A percentile compares a stretch with the other conserved stretches of the same genome.
These are phyloP conservation scores for Meriones psammophilus DNA, from an alignment of 2,797 vertebrate genomes.

Conservation along the genomic window DNA sequence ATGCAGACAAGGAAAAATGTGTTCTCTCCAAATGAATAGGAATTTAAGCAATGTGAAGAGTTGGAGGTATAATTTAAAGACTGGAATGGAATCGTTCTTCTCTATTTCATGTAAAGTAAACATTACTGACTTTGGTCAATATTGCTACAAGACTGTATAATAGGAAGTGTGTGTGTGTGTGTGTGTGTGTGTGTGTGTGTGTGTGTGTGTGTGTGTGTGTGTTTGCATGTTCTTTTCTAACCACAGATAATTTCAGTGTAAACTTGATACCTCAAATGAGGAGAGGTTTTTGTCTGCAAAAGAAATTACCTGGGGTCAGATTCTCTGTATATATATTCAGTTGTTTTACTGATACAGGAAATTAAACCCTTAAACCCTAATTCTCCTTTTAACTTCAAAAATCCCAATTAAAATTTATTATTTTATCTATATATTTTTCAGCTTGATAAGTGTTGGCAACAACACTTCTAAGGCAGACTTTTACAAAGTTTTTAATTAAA, in stretches of 20 bases:
- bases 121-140: neutral
- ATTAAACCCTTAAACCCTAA: constrained; percentile 33
- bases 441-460: neutral
- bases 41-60: neutral
- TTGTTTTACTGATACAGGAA: constrained; percentile 40
- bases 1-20: neutral
- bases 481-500: constrained; percentile 41
- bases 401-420: neutral
- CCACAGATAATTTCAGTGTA: neutral
- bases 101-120: neutral
- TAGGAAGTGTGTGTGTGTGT: neutral
- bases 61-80: neutral
- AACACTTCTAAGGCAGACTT: neutral
- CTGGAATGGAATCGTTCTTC: neutral
- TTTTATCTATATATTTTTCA: constrained; percentile 39
- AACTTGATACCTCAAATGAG: too few relatives aligned
- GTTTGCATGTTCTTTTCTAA: neutral
- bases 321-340: neutral
- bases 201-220: neutral
- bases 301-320: neutral
- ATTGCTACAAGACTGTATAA: neutral
- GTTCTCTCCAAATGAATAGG: neutral
- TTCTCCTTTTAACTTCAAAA: constrained; percentile 21
- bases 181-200: too few relatives aligned
- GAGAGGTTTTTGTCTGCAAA: neutral